A percentile compares a stretch with the other conserved stretches of the same genome.
phyloP scores from a whole-genome alignment of 2,113 vertebrate genomes.

The Pantherophis guttatus region DNA sequence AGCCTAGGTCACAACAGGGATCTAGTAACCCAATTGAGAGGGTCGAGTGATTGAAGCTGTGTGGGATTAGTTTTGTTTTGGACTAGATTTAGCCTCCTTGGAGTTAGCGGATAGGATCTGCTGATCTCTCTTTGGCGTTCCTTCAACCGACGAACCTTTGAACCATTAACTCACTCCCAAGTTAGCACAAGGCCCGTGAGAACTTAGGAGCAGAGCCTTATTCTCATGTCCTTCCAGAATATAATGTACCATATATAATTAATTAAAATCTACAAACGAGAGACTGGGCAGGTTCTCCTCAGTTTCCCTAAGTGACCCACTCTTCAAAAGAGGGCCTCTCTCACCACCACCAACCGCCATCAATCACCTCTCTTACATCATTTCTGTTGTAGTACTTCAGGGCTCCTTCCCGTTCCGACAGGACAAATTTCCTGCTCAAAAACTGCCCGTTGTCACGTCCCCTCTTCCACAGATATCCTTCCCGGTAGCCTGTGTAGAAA shows the following conservation, averaged over 20 bases:
- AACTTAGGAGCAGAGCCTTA: neutral
- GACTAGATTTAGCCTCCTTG: neutral
- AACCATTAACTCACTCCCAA: neutral
- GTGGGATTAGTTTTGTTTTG: neutral
- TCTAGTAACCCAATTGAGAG: neutral
- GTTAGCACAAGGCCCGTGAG: neutral
- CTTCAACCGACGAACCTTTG: neutral
- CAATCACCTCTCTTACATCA: slow-evolving; percentile 75
- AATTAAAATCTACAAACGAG: neutral
- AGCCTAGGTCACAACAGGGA: neutral
- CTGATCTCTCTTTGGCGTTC: neutral
- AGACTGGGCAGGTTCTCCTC: neutral
- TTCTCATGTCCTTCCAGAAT: too few species aligned
- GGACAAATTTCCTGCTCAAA: slow-evolving; percentile 88
- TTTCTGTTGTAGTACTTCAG: slow-evolving; percentile 96
- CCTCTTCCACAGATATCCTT: slow-evolving; percentile 95
- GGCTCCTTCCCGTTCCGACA: slow-evolving; percentile 88
- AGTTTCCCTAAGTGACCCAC: too few species aligned
- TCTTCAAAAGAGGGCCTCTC: too few species aligned
- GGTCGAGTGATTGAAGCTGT: neutral
- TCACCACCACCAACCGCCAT: accelerated
- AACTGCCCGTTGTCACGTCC: slow-evolving; percentile 95
- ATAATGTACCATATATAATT: neutral
- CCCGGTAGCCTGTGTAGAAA: slow-evolving; percentile 82
- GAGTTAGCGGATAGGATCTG: neutral